Evolutionary conservation across 2,888 invertebrate genomes (phyloP), one percentile per base, ranked within the genome.

Genomic region (Tanytarsus gracilentus): DNA sequence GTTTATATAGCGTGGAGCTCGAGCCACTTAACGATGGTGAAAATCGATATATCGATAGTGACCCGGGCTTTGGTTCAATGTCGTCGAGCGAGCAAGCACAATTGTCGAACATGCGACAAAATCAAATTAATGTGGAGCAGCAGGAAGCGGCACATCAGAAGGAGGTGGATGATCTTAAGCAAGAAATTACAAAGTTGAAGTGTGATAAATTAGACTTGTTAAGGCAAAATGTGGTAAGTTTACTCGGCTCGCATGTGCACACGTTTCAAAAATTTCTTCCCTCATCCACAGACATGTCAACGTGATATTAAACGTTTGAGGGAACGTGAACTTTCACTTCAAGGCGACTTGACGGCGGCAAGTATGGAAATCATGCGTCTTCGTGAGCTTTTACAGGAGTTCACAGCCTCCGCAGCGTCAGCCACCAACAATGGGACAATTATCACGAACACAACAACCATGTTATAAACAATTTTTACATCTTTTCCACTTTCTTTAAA

Each of bases 11-110:
- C 64, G 87, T 92, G 59, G 93, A 92, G 67, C 76, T 90, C 65
- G 91, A 91, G 69, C 83, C 83, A 7, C 76, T 84, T 66, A 83
- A 80, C 62, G 74, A 74, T 62, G 69, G 71, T 39, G 73, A 74
- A 1, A 70, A 73, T 30, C 68, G 82, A 9, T 89, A 91, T 73
- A 90, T 93, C 50, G 97, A 97, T 74, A 95, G 95, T 66, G 97
- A 97, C 72, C 97, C 97, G 0, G 97, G 97, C 0, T 78, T 97
- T 67, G 96, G 96, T 72, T 91, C 92, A 63, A 91, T 93, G 91
- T 90, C 90, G 18, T 91, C 91, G 0, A 92, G 94, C 0, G 96
- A 96, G 69, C 56, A 56, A 27, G 56, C 56, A 16, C 39, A 39
- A 29, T 16, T 53, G 36, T 21, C 33, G 11, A 53, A 33, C 23